Evolutionary conservation across 2,113 vertebrate species (phyloP), one percentile per base, ranked within the genome.

Genomic region (Oplegnathus fasciatus): DNA sequence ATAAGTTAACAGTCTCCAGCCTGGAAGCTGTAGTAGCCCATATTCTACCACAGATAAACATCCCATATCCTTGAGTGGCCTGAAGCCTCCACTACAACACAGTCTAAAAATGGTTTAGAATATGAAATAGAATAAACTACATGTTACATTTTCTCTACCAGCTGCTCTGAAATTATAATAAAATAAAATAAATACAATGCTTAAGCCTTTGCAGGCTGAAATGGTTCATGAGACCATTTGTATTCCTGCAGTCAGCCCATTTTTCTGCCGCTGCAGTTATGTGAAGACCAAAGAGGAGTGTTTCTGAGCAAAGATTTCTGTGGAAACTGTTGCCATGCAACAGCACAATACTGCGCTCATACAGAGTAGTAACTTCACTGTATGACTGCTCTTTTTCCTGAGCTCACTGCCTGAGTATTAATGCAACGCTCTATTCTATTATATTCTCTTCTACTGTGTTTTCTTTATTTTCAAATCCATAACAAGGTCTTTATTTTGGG

Each of bases 261-360:
- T 91, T 88, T 80, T 82, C 77, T 77, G 70, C 71, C 26, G 61
- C 76, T 92, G 90, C 86, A 86, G 82, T 90, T 83, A 78, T 86
- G 72, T 87, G 89, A 91, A 67, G 86, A 89, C 82, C 93, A 91
- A 79, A 88, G 87, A 89, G 78, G 88, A 89, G 83, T 88, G 88
- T 86, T 91, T 88, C 93, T 91, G 86, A 90, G 92, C 88, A 91
- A 91, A 90, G 90, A 94, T 95, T 94, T 93, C 95, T 94, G 88
- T 95, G 94, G 95, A 93, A 95, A 95, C 94, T 78, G 95, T 94
- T 95, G 93, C 94, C 88, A 94, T 91, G 95, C 95, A 95, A 95
- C 94, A 93, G 89, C 93, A 92, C 93, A 94, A 93, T 90, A 83
- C 90, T 86, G 83, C 77, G 68, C 86, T 93, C 75, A 80, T 87